These are phyloP conservation scores for Euplexia lucipara DNA, from an alignment of 2,888 invertebrate genomes.

Conservation along the genomic window DNA sequence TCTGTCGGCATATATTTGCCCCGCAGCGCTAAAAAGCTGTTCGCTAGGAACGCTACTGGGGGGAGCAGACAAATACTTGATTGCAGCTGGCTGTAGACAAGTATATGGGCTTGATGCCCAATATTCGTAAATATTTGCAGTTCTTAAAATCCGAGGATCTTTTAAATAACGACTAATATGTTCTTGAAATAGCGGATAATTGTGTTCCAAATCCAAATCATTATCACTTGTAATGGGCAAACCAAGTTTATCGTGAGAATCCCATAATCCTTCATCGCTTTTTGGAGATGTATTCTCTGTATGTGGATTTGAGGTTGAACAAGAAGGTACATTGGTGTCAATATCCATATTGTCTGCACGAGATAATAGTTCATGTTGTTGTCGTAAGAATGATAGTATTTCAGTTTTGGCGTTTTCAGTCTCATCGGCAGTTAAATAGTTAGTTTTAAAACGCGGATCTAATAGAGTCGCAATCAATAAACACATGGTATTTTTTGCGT, in stretches of 20 bases:
- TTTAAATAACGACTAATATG: constrained; percentile 17
- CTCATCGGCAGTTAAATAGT: constrained; percentile 29
- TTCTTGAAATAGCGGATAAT: constrained; percentile 30
- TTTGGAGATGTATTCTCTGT: constrained; percentile 22
- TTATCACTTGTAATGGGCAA: too few relatives aligned
- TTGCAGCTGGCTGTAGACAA: constrained; percentile 23
- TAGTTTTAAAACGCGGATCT: too few relatives aligned
- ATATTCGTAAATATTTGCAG: constrained; percentile 41
- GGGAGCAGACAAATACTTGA: constrained; percentile 18
- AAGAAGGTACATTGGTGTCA: constrained; percentile 27
- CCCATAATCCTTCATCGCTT: constrained; percentile 30
- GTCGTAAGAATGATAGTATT: constrained; percentile 26
- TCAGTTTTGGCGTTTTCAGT: constrained; percentile 18
- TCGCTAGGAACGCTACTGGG: constrained; percentile 52
- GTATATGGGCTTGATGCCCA: constrained; percentile 38
- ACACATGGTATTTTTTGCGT: constrained; percentile 30
- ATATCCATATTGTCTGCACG: constrained; percentile 23
- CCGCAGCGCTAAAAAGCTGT: too few relatives aligned
- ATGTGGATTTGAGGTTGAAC: constrained; percentile 29
- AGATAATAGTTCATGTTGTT: constrained; percentile 20
- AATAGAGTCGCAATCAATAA: constrained; percentile 38
- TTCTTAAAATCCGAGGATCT: too few relatives aligned
- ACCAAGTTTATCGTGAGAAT: constrained; percentile 29
- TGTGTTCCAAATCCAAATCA: constrained; percentile 27
- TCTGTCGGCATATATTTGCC: constrained; percentile 47